Conservation (phyloP, 2,113 vertebrate species). For the Centropus bengalensis region DNA sequence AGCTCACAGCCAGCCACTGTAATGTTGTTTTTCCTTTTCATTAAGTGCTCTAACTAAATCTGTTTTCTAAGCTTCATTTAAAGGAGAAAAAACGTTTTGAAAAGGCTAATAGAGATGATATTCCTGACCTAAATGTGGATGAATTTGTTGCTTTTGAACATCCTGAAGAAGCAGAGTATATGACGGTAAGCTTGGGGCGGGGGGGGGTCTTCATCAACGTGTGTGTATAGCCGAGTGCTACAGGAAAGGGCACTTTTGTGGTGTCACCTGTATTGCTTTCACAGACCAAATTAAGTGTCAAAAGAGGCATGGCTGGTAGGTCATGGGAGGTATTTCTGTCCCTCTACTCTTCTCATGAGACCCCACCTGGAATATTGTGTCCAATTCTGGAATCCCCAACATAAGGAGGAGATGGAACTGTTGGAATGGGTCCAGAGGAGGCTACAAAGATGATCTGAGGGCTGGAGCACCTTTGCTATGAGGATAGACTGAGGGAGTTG, state of each 20-base stretch:
- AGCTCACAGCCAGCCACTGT: background rate
- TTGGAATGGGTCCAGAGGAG: too few species aligned
- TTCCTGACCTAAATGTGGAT: constrained; percentile 80
- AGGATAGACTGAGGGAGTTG: too few species aligned
- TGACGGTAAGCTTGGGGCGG: constrained; percentile 83
- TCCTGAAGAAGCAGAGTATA: constrained; percentile 93
- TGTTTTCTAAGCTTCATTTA: constrained; percentile 85
- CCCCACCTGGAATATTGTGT: too few species aligned
- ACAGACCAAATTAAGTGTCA: background rate
- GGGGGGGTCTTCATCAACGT: background rate
- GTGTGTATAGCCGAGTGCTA: background rate
- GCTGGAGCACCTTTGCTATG: too few species aligned
- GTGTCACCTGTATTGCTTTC: background rate
- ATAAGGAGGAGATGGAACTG: too few species aligned
- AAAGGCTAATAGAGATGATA: constrained; percentile 84
- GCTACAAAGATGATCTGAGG: too few species aligned
- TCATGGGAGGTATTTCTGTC: too few species aligned
- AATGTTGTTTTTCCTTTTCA: constrained; percentile 1
- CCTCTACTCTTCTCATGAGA: too few species aligned
- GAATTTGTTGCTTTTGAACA: constrained; percentile 96
- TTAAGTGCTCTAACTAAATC: constrained; percentile 55
- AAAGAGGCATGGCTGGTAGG: too few species aligned
- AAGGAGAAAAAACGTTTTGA: constrained; percentile 94
- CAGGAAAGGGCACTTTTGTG: background rate
- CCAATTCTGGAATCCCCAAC: too few species aligned